Base-by-base conservation (phyloP, 2,888 invertebrate genomes). In the Tribolium freemani region DNA sequence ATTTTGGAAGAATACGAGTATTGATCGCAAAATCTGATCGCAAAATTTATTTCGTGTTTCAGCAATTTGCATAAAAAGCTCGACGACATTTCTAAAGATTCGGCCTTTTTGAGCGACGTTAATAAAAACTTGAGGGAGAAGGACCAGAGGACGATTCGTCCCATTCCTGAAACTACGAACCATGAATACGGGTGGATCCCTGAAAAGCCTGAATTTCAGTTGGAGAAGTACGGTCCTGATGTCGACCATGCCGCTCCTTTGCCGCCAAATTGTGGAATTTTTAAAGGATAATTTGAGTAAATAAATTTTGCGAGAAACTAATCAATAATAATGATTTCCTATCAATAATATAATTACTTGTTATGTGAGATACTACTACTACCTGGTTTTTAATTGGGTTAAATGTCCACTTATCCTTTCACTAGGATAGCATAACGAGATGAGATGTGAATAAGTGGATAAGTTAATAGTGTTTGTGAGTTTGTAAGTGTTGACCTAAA, bases 171-270 rank as follows among this genome's bases (percentile, higher is more conserved):
- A 5, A 74, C 77, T 21, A 71, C 70, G 1, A 75, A 74, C 53
- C 76, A 76, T 54, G 76, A 78, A 60, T 79, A 77, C 50, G 80
- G 80, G n/a, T 80, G 79, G 79, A 20, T 79, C 5, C 50, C 72
- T 2, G 38, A 44, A 0, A 70, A 61, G 26, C 61, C 72, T 5
- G 78, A 78, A 45, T 80, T 80, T 72, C 67, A 56, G 20, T 57
- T 79, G 51, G 77, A 79, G 66, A 76, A 75, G 44, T 79, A 76
- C 67, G 80, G 79, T 2, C 73, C 78, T 9, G 78, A 79, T 69
- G 69, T 77, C 1, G 72, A 72, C 13, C 67, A 71, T 63, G 53
- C 61, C 9, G 30, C 64, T 61, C 75, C 75, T 3, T 60, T 77
- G 58, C 75, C 76, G 11, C 20, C 11, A 4, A 6, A 44, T 9